Base-by-base conservation (phyloP, 2,113 vertebrate genomes). In the Neotoma lepida region DNA sequence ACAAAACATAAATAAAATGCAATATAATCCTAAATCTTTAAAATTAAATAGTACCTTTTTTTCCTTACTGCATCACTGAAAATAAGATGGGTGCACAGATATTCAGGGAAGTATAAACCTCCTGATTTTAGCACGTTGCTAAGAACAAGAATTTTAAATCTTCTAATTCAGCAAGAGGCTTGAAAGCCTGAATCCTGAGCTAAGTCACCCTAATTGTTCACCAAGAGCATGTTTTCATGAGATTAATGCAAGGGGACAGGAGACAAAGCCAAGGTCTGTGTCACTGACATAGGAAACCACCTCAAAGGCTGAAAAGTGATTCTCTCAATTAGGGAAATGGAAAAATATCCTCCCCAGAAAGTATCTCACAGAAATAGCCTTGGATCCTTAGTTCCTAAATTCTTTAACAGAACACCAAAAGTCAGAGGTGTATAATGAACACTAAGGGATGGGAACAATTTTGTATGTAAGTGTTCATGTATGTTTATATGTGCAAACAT, bases 1-100 rank as follows among this genome's bases (percentile, higher is more conserved):
- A 20, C 49, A 90, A 74, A 76, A 54, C 51, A 92, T 86, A 76
- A 97, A 88, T 54, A 81, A 88, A 30, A 13, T 84, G 2, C 58
- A 86, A 39, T 33, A 54, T 46, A 22, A 82, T n/a, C n/a, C 20
- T 20, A 39, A 94, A 77, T 73, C 10, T 68, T 44, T 54, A 66
- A 93, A 78, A 51, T 81, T 44, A 63, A 66, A 71, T 51, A 39
- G 71, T 46, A 86, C 5, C 51, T 0, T 1, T 44, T 87, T 78
- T 56, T 26, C 3, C 8, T 15, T 68, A 28, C 44, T 81, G 51
- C 0, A 71, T 10, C 15, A 18, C 28, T 64, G 68, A 13, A 80
- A 64, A 20, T 30, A 76, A 68, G 24, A 12, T 18, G 12, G 12
- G 35, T 12, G 2, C 18, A 49, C 26, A 46, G 24, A 73, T 44